Conservation (phyloP, 2,113 vertebrate species). For the Hippoglossus stenolepis region DNA sequence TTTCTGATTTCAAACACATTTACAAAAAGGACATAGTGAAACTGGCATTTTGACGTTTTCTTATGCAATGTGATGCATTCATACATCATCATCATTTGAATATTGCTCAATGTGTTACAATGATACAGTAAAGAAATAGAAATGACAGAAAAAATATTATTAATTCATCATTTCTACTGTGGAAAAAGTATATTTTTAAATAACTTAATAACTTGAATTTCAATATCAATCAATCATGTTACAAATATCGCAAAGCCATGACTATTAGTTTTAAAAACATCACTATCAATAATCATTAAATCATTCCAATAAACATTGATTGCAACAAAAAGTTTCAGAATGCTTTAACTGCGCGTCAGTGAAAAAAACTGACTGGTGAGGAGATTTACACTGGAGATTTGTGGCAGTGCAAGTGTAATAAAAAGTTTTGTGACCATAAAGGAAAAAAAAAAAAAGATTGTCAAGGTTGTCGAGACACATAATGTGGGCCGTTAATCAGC, state of each 20-base stretch:
- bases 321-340: constrained; percentile 30
- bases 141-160: too few relatives aligned
- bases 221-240: neutral
- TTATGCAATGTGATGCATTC: neutral
- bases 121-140: neutral
- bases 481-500: constrained; percentile 76
- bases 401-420: constrained; percentile 62
- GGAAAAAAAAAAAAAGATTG: constrained; percentile 55
- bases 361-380: constrained; percentile 13
- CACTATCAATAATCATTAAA: constrained; percentile 44
- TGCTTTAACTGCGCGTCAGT: constrained; percentile 39
- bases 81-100: neutral
- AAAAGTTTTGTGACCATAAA: constrained; percentile 66
- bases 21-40: neutral
- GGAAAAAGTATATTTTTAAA: too few relatives aligned
- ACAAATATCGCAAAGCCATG: neutral
- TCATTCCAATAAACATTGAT: constrained; percentile 46
- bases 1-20: neutral
- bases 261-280: neutral
- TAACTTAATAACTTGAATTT: too few relatives aligned
- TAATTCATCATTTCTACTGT: too few relatives aligned
- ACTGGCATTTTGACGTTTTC: neutral
- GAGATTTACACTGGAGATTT: constrained; percentile 70
- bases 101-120: neutral
- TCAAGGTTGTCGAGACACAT: constrained; percentile 75